phyloP scores from a whole-genome alignment of 2,888 invertebrate species.

The Cerceris rybyensis region DNA sequence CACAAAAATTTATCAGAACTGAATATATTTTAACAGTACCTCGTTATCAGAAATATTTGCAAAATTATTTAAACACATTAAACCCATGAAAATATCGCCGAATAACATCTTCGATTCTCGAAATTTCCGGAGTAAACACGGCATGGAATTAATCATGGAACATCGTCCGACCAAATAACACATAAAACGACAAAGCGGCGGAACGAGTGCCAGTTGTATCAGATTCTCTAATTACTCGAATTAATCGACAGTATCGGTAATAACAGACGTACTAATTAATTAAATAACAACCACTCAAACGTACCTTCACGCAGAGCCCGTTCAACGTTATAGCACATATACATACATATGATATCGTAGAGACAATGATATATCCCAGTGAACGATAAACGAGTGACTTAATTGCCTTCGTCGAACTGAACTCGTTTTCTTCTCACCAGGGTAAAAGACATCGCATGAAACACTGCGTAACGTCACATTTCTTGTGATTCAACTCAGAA shows the following conservation, averaged over 20 bases:
- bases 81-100: not conserved
- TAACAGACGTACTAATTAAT: constrained; percentile 15
- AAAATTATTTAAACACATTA: not conserved
- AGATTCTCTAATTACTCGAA: constrained; percentile 16
- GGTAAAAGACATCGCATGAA: not conserved
- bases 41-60: no score
- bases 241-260: constrained; percentile 19
- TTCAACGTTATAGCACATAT: not conserved
- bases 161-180: not conserved
- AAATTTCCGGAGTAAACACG: not conserved
- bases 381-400: constrained; percentile 8
- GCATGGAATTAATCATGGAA: not conserved
- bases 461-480: not conserved
- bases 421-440: not conserved
- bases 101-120: not conserved
- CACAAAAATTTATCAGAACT: no score
- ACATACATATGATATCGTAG: no score
- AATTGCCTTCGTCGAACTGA: constrained; percentile 18
- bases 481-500: constrained; percentile 33
- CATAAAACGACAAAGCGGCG: not conserved
- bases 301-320: not conserved
- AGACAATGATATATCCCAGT: not conserved
- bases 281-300: not conserved
- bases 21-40: no score
- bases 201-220: not conserved